A percentile compares a stretch with the other conserved stretches of the same genome.
Evolutionary conservation across 2,888 invertebrate genomes (phyloP).

Genomic region (Pheosia gnoma): DNA sequence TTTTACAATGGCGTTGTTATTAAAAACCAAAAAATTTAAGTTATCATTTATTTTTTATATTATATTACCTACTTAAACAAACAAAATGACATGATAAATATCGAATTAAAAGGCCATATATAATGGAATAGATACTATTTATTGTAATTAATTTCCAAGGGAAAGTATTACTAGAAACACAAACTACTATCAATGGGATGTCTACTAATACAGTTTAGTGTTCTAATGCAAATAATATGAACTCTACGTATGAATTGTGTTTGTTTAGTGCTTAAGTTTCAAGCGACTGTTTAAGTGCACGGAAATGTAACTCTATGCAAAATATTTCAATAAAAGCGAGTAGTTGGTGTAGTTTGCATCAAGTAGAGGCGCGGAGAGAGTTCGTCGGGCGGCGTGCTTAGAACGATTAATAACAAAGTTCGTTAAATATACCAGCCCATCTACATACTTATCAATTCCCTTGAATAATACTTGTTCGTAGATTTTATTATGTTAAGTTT

Average conservation of each 20-base stretch:
- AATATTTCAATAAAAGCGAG: constrained; percentile 37
- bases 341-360: constrained; percentile 36
- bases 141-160: no score
- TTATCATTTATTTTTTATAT: background rate
- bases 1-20: constrained; percentile 59
- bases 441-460: constrained; percentile 25
- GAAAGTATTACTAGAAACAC: no score
- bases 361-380: constrained; percentile 29
- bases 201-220: no score
- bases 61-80: no score
- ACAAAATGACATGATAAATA: no score
- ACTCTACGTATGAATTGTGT: no score
- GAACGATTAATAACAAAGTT: constrained; percentile 40
- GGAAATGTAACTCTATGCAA: constrained; percentile 20
- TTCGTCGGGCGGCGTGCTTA: constrained; percentile 35
- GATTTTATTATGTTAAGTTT: background rate
- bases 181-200: no score
- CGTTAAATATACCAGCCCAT: constrained; percentile 22
- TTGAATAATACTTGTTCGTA: constrained; percentile 7
- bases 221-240: no score
- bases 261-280: background rate
- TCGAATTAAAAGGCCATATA: no score
- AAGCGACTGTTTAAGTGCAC: background rate
- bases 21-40: constrained; percentile 22
- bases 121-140: no score